Evolutionary conservation across 2,113 vertebrate genomes (phyloP), one percentile per base, ranked within the genome.

Genomic region (Polyodon spathula): DNA sequence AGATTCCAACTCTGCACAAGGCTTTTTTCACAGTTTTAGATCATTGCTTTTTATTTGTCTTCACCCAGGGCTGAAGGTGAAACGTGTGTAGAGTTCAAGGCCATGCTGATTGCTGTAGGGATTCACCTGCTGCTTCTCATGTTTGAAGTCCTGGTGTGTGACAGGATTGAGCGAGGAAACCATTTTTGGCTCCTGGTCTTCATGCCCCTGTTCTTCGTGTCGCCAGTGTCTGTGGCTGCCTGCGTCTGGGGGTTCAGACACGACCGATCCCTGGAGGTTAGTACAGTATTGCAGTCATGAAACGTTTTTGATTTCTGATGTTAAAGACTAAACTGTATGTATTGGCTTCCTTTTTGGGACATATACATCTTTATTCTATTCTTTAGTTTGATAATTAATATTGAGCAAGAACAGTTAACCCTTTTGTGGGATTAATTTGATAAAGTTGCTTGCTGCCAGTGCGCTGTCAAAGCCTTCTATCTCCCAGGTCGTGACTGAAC

Each of bases 241-340:
- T 99, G 96, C 1, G 94, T 98, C 17, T 99, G 96, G 96, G 96
- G 96, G 6, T 99, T 99, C 75, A 84, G 96, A 58, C 96, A 99
- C 5, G 96, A 99, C 80, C 83, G 96, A 59, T 98, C 95, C 1
- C 83, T 99, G 8, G 96, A 99, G 91, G 96, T 97, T 59, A 83
- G 66, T 15, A 41, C 44, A 46, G 3, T 46, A 46, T 27, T 27
- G 44, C 2, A 5, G 44, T 55, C 27, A 27, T 17, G 5, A 15
- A n/a, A 40, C 12, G 17, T 41, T 58, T 58, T 59, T 27, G 17
- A 27, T 27, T 27, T 27, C 27, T 27, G 27, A 27, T 38, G 40
- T 37, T n/a, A 12, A 43, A 44, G n/a, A 55, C 39, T 10, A 11
- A 55, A 11, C 2, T 43, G 9, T 40, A n/a, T 6, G 37, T 55